Percentiles rank a stretch among this genome's conserved stretches.
Evolutionary conservation across 1,140 invertebrate genomes (phyloP).

Genomic region (Drosophila pseudoobscura): DNA sequence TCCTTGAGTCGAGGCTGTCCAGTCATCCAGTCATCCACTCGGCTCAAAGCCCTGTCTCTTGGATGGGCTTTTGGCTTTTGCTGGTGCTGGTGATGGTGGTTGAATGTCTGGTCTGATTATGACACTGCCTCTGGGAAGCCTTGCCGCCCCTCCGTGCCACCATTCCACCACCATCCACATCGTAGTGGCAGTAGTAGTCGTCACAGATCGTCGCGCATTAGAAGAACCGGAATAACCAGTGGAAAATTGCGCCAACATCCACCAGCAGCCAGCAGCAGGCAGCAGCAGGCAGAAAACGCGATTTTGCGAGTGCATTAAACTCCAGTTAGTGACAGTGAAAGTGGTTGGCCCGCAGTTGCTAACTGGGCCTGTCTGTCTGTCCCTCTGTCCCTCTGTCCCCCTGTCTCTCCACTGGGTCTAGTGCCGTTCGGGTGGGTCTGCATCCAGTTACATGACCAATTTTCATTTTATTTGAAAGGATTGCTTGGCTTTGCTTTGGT

Average conservation of each 20-base stretch:
- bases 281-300: constrained; percentile 40
- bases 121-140: constrained; percentile 65
- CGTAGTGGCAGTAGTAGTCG: constrained; percentile 6
- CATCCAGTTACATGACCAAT: constrained; percentile 44
- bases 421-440: no score
- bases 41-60: constrained; percentile 54
- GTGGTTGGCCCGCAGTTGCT: constrained; percentile 60
- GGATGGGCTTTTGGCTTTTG: constrained; percentile 7
- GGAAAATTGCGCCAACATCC: constrained; percentile 52
- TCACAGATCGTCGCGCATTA: constrained; percentile 56
- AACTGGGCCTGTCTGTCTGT: constrained; percentile 32
- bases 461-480: constrained; percentile 56
- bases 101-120: constrained; percentile 59
- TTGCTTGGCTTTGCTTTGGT: constrained; percentile 8
- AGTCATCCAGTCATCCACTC: constrained; percentile 65
- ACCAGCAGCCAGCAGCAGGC: background rate
- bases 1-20: constrained; percentile 73
- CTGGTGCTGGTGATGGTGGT: no score
- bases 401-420: constrained; percentile 6
- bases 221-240: constrained; percentile 80
- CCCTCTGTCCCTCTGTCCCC: background rate
- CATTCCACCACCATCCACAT: background rate
- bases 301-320: constrained; percentile 73
- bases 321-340: constrained; percentile 75
- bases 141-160: constrained; percentile 6